A percentile compares a stretch with the other conserved stretches of the same genome.
Conservation (phyloP, 2,113 vertebrate genomes). For the Solea senegalensis region DNA sequence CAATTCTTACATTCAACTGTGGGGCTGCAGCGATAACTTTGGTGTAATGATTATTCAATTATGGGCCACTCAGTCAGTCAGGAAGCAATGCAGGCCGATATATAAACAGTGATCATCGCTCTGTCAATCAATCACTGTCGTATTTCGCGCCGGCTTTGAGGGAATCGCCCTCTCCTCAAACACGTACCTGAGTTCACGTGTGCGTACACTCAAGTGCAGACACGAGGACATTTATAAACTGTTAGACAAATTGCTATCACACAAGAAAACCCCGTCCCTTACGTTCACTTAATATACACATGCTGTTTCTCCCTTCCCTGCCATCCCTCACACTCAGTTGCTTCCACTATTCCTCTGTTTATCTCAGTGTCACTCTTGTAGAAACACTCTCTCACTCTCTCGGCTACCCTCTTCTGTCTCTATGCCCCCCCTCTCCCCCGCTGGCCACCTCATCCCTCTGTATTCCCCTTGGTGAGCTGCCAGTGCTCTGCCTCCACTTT, state of each 20-base stretch:
- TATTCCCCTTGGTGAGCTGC: conserved; percentile 10
- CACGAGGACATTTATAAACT: conserved; percentile 25
- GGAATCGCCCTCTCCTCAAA: conserved; percentile 46
- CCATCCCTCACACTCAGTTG: conserved; percentile 41
- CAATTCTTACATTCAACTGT: conserved; percentile 57
- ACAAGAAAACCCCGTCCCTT: conserved; percentile 1
- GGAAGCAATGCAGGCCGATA: conserved; percentile 44
- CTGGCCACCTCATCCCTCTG: background rate
- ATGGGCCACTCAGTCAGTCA: conserved; percentile 65
- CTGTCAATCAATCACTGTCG: conserved; percentile 36
- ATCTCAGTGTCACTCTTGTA: conserved; percentile 42
- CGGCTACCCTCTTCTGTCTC: background rate
- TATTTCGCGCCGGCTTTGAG: conserved; percentile 35
- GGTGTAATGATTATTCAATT: conserved; percentile 75
- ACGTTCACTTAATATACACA: conserved; percentile 9
- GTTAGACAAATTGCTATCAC: conserved; percentile 29
- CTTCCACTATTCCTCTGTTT: conserved; percentile 44
- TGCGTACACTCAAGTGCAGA: conserved; percentile 14
- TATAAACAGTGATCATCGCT: conserved; percentile 44
- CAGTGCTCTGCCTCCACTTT: conserved; percentile 21
- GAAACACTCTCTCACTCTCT: conserved; percentile 21
- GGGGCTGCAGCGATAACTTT: conserved; percentile 60
- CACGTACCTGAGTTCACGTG: conserved; percentile 37
- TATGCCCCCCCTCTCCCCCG: background rate
- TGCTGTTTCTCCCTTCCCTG: background rate